A percentile compares a stretch with the other conserved stretches of the same genome.
Evolutionary conservation across 2,888 invertebrate species (phyloP).

Genomic region (Tipula lateralis): DNA sequence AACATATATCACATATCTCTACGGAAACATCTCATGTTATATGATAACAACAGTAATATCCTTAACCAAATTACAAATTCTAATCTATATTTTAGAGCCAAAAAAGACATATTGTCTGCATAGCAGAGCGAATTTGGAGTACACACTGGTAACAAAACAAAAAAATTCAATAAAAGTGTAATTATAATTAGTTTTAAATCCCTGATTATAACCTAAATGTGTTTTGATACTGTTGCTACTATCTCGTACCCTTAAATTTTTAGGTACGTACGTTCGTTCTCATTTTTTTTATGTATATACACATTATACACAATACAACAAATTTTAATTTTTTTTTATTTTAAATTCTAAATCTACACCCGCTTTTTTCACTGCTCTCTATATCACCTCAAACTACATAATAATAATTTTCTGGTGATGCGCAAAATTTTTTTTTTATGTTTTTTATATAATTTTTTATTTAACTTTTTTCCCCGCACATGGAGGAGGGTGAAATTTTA

Average conservation of each 20-base stretch:
- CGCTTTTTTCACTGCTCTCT: constrained; percentile 21
- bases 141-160: background rate
- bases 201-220: constrained; percentile 24
- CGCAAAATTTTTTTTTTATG: background rate
- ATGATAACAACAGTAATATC: constrained; percentile 19
- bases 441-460: background rate
- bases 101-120: constrained; percentile 15
- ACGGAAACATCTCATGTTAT: background rate
- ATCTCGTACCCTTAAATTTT: background rate
- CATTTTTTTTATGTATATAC: background rate
- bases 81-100: constrained; percentile 13
- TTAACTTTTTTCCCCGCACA: background rate
- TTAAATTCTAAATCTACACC: constrained; percentile 19
- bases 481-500: background rate
- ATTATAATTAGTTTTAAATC: constrained; percentile 24
- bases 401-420: constrained; percentile 24
- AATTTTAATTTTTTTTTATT: background rate
- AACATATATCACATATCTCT: background rate
- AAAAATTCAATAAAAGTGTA: constrained; percentile 19
- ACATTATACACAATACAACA: background rate
- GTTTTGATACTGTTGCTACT: background rate
- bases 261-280: background rate
- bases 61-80: constrained; percentile 1
- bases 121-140: background rate
- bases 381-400: constrained; percentile 24